Conservation (phyloP, 1,140 invertebrate genomes). For the Ceratosolen fusciceps region DNA sequence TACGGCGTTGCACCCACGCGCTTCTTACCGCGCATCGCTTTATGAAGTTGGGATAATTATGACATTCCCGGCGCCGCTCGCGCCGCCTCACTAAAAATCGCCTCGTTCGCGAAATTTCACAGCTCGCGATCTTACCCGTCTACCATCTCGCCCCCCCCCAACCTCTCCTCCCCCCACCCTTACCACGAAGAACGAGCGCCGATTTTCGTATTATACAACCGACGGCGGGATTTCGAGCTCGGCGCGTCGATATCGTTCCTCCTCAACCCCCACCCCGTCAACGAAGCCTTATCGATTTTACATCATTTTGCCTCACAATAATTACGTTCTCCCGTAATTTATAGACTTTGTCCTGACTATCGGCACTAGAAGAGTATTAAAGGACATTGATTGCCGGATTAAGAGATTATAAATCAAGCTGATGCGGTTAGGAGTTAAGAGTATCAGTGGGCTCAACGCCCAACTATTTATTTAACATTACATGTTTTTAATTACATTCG, state of each 20-base stretch:
- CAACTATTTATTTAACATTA: no score
- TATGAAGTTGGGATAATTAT: conserved; percentile 28
- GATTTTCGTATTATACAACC: conserved; percentile 16
- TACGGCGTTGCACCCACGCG: background rate
- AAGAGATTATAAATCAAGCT: no score
- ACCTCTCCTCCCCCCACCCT: no score
- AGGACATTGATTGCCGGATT: no score
- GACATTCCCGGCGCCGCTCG: conserved; percentile 12
- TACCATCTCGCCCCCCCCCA: no score
- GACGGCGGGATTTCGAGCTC: background rate
- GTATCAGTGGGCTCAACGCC: no score
- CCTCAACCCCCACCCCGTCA: background rate
- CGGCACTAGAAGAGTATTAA: no score
- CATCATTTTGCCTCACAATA: conserved; percentile 24
- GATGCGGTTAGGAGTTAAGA: no score
- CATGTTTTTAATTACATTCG: no score
- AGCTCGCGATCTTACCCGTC: conserved; percentile 20
- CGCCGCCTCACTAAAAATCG: background rate
- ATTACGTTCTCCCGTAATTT: background rate
- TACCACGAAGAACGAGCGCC: background rate
- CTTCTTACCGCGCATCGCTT: background rate
- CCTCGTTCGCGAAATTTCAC: conserved; percentile 7
- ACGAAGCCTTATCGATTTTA: conserved; percentile 19
- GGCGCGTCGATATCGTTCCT: background rate
- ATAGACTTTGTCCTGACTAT: conserved; percentile 10